These are phyloP conservation scores for Brachionichthys hirsutus DNA, from an alignment of 2,113 vertebrate species.

Conservation along the genomic window DNA sequence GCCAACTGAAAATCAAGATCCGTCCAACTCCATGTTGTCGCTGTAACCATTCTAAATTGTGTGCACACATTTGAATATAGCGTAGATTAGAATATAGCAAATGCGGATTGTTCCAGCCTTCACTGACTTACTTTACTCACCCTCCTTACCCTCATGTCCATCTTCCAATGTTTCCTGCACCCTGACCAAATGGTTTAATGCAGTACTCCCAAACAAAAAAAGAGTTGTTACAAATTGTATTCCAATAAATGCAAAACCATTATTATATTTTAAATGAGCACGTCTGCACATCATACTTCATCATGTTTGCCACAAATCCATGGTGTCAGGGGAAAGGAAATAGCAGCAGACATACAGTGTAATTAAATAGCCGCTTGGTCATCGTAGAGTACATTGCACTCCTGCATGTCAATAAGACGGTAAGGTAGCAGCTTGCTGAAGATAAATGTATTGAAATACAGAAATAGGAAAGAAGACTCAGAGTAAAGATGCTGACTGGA, in stretches of 20 bases:
- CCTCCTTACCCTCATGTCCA: slow-evolving; percentile 18
- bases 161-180: slow-evolving; percentile 14
- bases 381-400: slow-evolving; percentile 44
- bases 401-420: slow-evolving; percentile 71
- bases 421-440: slow-evolving; percentile 56
- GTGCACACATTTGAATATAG: too few relatives aligned
- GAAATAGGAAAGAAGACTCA: slow-evolving; percentile 51
- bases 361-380: slow-evolving; percentile 59
- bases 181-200: slow-evolving; percentile 67
- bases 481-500: slow-evolving; percentile 73
- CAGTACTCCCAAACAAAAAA: slow-evolving; percentile 61
- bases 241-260: slow-evolving; percentile 66
- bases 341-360: slow-evolving; percentile 72
- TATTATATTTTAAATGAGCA: slow-evolving; percentile 66
- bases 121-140: slow-evolving; percentile 31
- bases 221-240: slow-evolving; percentile 65
- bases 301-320: slow-evolving; percentile 53
- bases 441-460: slow-evolving; percentile 75
- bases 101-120: slow-evolving; percentile 35
- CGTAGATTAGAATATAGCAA: too few relatives aligned
- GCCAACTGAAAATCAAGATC: too few relatives aligned
- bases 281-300: slow-evolving; percentile 51
- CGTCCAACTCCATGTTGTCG: too few relatives aligned
- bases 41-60: too few relatives aligned
- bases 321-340: slow-evolving; percentile 65